A percentile compares a stretch with the other conserved stretches of the same genome.
phyloP scores from a whole-genome alignment of 2,888 invertebrate species.

The Platycnemis pennipes region DNA sequence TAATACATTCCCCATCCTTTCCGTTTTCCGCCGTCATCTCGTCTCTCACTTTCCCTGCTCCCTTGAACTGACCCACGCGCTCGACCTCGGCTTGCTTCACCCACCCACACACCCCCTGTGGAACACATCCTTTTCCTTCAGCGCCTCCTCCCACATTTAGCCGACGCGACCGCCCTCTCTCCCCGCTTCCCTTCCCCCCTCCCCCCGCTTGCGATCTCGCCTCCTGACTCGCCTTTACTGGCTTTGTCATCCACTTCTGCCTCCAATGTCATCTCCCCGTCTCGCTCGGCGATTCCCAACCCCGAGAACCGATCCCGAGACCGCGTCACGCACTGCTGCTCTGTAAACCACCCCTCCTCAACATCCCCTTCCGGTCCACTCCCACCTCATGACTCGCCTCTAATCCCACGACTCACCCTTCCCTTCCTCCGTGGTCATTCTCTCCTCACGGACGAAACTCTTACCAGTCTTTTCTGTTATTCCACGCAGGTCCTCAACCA shows the following conservation, averaged over 20 bases:
- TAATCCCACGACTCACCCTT: too few relatives aligned
- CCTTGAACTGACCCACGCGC: neutral
- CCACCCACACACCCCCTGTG: neutral
- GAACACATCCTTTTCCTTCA: too few relatives aligned
- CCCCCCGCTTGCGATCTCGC: neutral
- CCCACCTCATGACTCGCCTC: neutral
- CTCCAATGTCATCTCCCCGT: neutral
- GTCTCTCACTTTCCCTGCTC: neutral
- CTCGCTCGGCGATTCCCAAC: neutral
- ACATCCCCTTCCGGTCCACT: neutral
- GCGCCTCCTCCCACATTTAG: neutral
- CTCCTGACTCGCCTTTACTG: too few relatives aligned
- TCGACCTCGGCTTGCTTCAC: neutral
- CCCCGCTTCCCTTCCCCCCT: too few relatives aligned
- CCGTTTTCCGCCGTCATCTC: neutral
- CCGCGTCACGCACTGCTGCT: conserved; percentile 19
- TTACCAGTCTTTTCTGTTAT: too few relatives aligned
- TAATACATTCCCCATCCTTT: neutral
- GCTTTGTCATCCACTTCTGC: neutral
- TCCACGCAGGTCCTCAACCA: too few relatives aligned
- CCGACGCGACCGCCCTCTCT: neutral
- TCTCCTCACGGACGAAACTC: too few relatives aligned
- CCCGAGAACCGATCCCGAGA: conserved; percentile 40
- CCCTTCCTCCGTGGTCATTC: neutral
- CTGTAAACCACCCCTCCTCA: neutral